Conservation (phyloP, 2,113 vertebrate species). For the Harpagus bidentatus region DNA sequence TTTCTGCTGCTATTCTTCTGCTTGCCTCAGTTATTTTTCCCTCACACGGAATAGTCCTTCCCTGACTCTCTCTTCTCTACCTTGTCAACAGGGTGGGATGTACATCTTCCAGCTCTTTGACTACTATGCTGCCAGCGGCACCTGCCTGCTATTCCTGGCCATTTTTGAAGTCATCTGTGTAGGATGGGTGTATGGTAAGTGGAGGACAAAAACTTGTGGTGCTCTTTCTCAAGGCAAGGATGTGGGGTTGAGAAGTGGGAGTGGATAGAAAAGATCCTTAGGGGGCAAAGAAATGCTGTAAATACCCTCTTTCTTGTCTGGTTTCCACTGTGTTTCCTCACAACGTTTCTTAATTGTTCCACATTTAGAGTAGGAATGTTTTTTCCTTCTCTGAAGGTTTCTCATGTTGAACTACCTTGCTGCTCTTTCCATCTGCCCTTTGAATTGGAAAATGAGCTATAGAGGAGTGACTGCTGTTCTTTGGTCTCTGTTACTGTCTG, state of each 20-base stretch:
- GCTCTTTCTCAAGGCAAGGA: not conserved
- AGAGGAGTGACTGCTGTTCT: not conserved
- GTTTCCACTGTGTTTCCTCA: not conserved
- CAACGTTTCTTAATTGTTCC: not conserved
- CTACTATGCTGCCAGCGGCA: slow-evolving; percentile 92
- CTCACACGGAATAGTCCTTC: not conserved
- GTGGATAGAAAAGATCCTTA: not conserved
- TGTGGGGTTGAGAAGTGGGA: not conserved
- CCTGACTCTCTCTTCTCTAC: not conserved
- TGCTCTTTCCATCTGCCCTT: not conserved
- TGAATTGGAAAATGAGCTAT: not conserved
- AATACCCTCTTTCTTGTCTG: not conserved
- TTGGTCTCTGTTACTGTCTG: not conserved
- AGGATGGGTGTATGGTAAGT: slow-evolving; percentile 95
- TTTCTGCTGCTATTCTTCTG: not conserved
- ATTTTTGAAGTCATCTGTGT: slow-evolving; percentile 84
- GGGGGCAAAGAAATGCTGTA: not conserved
- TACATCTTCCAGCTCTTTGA: slow-evolving; percentile 97
- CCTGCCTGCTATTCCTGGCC: slow-evolving; percentile 88
- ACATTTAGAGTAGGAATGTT: not conserved
- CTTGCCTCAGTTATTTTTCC: not conserved
- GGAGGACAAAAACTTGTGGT: not conserved
- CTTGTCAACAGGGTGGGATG: slow-evolving; percentile 84
- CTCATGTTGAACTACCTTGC: not conserved
- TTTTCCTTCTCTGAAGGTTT: not conserved